Percentiles rank a stretch among this genome's conserved stretches.
Conservation (phyloP, 2,888 invertebrate genomes). For the Linnaemya vulpina region DNA sequence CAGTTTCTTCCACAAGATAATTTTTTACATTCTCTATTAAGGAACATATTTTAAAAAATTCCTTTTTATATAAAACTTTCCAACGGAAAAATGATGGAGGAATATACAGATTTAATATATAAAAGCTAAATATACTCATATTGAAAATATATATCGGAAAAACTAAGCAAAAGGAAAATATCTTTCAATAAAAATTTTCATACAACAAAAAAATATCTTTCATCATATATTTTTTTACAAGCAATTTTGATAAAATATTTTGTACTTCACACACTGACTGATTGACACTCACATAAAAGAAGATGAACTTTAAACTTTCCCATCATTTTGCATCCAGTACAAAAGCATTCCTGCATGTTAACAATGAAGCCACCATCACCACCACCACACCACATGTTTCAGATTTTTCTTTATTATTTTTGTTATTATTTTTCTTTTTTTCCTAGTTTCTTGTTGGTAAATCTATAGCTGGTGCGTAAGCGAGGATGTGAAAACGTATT, state of each 20-base stretch:
- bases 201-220: not conserved
- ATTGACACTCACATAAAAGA: not conserved
- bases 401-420: constrained; percentile 1
- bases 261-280: constrained; percentile 3
- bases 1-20: no score
- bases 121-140: no score
- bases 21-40: no score
- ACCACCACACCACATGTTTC: constrained; percentile 55
- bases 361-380: constrained; percentile 49
- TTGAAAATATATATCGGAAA: not conserved
- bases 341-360: constrained; percentile 30
- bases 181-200: not conserved
- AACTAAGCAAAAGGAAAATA: not conserved
- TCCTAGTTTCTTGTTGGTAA: not conserved
- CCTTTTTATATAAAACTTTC: no score
- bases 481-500: constrained; percentile 4
- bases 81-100: no score
- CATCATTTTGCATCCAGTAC: constrained; percentile 35
- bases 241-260: constrained; percentile 36
- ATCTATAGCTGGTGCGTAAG: constrained; percentile 19
- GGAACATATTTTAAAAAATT: no score
- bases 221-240: not conserved
- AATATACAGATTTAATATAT: no score
- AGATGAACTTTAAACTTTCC: constrained; percentile 69
- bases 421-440: not conserved